These are phyloP conservation scores for Tympanuchus pallidicinctus DNA, from an alignment of 2,113 vertebrate species.

Conservation along the genomic window DNA sequence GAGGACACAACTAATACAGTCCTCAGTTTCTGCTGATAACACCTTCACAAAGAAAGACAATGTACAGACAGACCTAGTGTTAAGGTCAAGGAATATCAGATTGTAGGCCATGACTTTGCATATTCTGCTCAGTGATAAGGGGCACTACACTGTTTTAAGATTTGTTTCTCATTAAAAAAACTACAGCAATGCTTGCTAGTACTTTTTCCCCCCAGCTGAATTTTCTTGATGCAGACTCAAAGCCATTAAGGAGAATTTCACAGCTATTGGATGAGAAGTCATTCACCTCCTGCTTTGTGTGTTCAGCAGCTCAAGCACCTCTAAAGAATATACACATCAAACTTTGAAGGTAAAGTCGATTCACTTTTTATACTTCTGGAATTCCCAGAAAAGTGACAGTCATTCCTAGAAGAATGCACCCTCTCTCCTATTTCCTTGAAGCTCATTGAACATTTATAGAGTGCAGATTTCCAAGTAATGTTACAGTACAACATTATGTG, in stretches of 20 bases:
- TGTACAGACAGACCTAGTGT: background rate
- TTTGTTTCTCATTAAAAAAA: background rate
- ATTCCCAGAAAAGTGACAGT: background rate
- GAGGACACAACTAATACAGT: background rate
- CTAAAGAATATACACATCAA: background rate
- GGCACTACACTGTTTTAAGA: background rate
- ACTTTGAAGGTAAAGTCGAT: background rate
- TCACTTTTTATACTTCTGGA: background rate
- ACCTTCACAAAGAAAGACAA: background rate
- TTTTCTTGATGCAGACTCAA: background rate
- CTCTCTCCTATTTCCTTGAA: background rate
- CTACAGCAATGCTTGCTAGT: background rate
- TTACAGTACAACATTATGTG: background rate
- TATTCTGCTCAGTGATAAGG: background rate
- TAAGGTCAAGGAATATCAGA: background rate
- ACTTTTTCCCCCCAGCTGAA: background rate
- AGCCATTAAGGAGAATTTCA: background rate
- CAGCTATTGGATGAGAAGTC: background rate
- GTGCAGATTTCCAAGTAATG: background rate
- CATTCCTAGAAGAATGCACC: background rate
- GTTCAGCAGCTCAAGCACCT: background rate
- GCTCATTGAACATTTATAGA: background rate
- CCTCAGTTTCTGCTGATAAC: background rate
- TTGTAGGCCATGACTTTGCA: background rate
- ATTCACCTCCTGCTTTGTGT: background rate